These are phyloP conservation scores for Epinotia demarniana DNA, from an alignment of 2,888 invertebrate genomes.

Conservation along the genomic window DNA sequence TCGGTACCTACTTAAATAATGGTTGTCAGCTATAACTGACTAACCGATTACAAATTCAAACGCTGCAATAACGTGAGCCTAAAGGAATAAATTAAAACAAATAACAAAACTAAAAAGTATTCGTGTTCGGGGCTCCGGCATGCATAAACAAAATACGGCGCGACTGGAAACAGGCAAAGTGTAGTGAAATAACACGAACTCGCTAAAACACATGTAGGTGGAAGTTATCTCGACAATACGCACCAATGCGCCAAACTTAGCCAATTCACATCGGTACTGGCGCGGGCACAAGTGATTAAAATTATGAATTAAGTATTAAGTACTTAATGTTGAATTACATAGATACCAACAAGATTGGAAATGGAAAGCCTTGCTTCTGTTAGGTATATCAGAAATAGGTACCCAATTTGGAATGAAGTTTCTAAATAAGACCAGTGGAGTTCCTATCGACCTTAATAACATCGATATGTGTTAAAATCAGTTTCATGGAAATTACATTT, in stretches of 20 bases:
- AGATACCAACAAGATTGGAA: background rate
- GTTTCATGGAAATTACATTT: background rate
- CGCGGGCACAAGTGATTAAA: constrained; percentile 34
- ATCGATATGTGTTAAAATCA: background rate
- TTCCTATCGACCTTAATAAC: background rate
- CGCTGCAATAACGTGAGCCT: constrained; percentile 14
- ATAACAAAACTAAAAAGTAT: constrained; percentile 26
- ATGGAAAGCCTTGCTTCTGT: background rate
- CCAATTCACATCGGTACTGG: constrained; percentile 49
- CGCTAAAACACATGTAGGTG: constrained; percentile 48
- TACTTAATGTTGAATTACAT: too few species aligned
- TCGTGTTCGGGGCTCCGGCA: constrained; percentile 23
- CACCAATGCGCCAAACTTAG: constrained; percentile 48
- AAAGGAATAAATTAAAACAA: constrained; percentile 31
- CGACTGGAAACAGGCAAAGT: constrained; percentile 8
- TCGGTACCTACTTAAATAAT: too few species aligned
- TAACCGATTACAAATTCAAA: constrained; percentile 2
- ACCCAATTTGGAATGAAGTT: background rate
- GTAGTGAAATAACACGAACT: constrained; percentile 46
- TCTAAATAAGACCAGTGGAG: background rate
- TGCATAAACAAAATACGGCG: constrained; percentile 37
- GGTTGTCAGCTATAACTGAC: background rate
- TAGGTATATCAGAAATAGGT: background rate
- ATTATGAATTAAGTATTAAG: background rate
- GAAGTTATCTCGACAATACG: constrained; percentile 48